These are phyloP conservation scores for Thymelicus lineola DNA, from an alignment of 2,888 invertebrate genomes.

Conservation along the genomic window DNA sequence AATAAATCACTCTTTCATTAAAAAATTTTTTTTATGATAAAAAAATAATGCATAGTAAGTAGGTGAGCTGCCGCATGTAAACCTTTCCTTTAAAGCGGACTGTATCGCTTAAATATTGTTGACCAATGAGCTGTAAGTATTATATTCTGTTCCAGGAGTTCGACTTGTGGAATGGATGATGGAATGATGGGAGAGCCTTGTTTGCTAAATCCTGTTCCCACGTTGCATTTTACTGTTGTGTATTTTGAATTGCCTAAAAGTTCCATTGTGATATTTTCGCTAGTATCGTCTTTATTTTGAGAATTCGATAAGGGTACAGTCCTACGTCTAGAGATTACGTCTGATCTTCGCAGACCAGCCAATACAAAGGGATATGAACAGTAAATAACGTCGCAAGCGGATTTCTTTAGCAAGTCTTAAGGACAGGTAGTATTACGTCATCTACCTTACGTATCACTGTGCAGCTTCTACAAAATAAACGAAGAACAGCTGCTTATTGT, in stretches of 20 bases:
- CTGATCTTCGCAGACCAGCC: conserved; percentile 6
- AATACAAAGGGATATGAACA: conserved; percentile 55
- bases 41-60: too few relatives aligned
- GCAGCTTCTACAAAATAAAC: conserved; percentile 66
- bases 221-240: conserved; percentile 39
- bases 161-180: too few relatives aligned
- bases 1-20: too few relatives aligned
- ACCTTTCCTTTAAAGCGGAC: too few relatives aligned
- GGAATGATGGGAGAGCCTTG: conserved; percentile 52
- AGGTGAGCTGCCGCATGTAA: too few relatives aligned
- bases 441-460: conserved; percentile 66
- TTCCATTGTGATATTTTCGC: neutral
- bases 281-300: neutral
- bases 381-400: conserved; percentile 54
- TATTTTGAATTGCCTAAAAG: conserved; percentile 5
- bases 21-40: too few relatives aligned
- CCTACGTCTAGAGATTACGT: conserved; percentile 9
- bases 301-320: neutral
- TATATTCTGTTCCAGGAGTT: too few relatives aligned
- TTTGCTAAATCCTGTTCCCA: conserved; percentile 14
- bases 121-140: too few relatives aligned
- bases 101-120: too few relatives aligned
- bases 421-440: conserved; percentile 70
- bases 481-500: conserved; percentile 76
- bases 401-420: conserved; percentile 59